phyloP scores from a whole-genome alignment of 1,140 invertebrate species.

The Paramacrobiotus metropolitanus region DNA sequence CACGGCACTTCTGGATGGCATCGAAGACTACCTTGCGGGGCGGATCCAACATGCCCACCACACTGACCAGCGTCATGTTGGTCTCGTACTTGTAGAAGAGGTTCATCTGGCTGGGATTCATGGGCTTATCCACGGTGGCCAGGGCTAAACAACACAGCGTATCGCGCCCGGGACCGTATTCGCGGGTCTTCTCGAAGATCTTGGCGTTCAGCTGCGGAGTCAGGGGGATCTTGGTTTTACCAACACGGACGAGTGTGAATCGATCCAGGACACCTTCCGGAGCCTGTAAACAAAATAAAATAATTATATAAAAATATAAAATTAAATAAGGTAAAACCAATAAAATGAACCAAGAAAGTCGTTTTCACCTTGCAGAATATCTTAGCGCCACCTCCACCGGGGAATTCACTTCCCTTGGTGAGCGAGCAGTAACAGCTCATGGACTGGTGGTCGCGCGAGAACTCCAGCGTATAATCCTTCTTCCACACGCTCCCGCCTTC shows the following conservation, averaged over 20 bases:
- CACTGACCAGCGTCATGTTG: constrained; percentile 92
- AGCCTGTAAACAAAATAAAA: too few relatives aligned
- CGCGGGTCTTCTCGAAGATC: constrained; percentile 72
- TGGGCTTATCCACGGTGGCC: constrained; percentile 77
- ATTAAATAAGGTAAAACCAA: too few relatives aligned
- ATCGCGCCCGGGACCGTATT: constrained; percentile 93
- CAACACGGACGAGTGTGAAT: constrained; percentile 86
- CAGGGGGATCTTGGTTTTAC: constrained; percentile 56
- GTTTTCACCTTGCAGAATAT: constrained; percentile 96
- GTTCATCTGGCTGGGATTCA: constrained; percentile 84
- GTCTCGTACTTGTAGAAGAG: constrained; percentile 91
- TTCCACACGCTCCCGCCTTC: constrained; percentile 80
- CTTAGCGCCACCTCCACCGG: constrained; percentile 44
- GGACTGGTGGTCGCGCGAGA: constrained; percentile 97
- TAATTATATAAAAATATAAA: too few relatives aligned
- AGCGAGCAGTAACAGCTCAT: constrained; percentile 92
- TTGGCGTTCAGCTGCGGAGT: constrained; percentile 67
- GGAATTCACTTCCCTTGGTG: constrained; percentile 51
- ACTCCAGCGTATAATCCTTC: constrained; percentile 97
- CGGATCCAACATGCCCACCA: constrained; percentile 42
- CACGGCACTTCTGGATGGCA: constrained; percentile 27
- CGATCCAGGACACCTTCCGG: constrained; percentile 63
- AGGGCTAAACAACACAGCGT: constrained; percentile 90
- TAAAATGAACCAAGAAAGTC: too few relatives aligned
- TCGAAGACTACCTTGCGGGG: constrained; percentile 27